Evolutionary conservation across 2,113 vertebrate genomes (phyloP).

Genomic region (Pagrus major): DNA sequence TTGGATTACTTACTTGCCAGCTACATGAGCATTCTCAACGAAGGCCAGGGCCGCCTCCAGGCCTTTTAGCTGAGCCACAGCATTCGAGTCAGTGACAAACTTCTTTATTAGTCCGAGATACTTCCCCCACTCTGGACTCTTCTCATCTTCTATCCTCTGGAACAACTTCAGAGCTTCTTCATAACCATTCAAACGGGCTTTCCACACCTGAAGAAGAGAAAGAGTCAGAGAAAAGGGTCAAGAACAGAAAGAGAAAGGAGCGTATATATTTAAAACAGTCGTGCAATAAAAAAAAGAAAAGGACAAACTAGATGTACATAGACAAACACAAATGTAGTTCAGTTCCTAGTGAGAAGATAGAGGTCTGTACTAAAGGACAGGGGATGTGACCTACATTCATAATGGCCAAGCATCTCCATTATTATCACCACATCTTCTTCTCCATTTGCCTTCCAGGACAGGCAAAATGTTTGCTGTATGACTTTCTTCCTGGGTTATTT

Average conservation of each 20-base stretch:
- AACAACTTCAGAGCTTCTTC: conserved; percentile 97
- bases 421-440: background rate
- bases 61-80: conserved; percentile 97
- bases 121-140: conserved; percentile 97
- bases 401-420: background rate
- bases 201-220: conserved; percentile 90
- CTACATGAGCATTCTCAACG: conserved; percentile 93
- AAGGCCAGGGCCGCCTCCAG: conserved; percentile 94
- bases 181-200: conserved; percentile 96
- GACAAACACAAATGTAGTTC: background rate
- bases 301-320: background rate
- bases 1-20: conserved; percentile 91
- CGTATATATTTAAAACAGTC: background rate
- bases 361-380: conserved; percentile 70
- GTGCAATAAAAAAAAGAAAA: background rate
- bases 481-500: background rate
- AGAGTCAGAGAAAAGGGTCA: conserved; percentile 15
- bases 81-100: conserved; percentile 98
- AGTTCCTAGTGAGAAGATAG: background rate
- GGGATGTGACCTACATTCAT: conserved; percentile 24
- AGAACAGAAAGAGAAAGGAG: background rate
- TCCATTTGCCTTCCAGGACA: background rate
- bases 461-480: background rate
- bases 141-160: conserved; percentile 94
- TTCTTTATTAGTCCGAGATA: conserved; percentile 96